Evolutionary conservation across 2,113 vertebrate genomes (phyloP), one percentile per base, ranked within the genome.

Genomic region (Oreochromis aureus): DNA sequence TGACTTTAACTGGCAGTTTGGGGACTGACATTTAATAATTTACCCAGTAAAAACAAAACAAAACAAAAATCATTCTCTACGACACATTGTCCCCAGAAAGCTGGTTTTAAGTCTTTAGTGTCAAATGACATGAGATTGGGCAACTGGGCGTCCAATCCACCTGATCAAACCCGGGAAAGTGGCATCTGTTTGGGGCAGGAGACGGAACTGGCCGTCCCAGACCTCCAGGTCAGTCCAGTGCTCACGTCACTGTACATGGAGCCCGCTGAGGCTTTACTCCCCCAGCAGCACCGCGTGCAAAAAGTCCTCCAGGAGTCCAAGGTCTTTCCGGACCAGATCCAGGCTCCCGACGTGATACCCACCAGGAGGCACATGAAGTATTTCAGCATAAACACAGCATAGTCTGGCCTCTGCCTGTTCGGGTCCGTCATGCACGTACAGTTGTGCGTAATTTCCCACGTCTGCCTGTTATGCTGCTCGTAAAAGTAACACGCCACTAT

Each of bases 291-390:
- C 44, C 98, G 97, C 48, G 98, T 98, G 94, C 97, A 99, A 4
- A 98, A 97, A 4, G 97, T 97, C 87, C 97, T 95, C 98, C 98
- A 99, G 6, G 98, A 98, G 85, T 99, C 98, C 0, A 99, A 87
- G 2, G 98, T 99, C 91, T 99, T 99, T 7, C 98, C 97, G 0
- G 98, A 99, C 98, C 98, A 99, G 92, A 98, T 96, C 98, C 98
- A 99, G 27, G 97, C 97, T 0, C 98, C 98, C 0, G 98, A 99
- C 3, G 98, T 98, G 96, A 99, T 98, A 92, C 98, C 98, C 89
- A 98, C 98, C 81, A 99, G 97, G n/a, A 98, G 97, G 92, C 98
- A 98, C 98, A 98, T 99, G 86, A 99, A 98, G 94, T 99, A 99
- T 91, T 99, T 99, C 32, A 99, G 96, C 98, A 99, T 99, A 93